Evolutionary conservation across 2,888 invertebrate species (phyloP).

Genomic region (Drosophila dives): DNA sequence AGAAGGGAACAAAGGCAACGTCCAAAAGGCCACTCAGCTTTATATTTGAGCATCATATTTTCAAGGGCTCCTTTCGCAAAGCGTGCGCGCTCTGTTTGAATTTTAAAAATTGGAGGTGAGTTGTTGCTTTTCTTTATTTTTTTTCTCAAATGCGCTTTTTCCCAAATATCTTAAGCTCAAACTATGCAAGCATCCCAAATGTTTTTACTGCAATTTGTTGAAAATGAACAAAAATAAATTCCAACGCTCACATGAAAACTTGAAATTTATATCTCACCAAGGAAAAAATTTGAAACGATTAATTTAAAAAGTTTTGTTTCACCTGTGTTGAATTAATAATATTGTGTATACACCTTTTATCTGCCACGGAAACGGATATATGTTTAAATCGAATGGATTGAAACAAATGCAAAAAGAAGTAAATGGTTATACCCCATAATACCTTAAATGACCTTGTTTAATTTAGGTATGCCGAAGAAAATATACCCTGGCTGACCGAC

Average conservation of each 20-base stretch:
- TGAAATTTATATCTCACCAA: background rate
- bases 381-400: background rate
- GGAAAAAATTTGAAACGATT: background rate
- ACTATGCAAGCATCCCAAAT: conserved; percentile 34
- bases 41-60: conserved; percentile 41
- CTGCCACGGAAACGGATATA: background rate
- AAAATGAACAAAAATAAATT: background rate
- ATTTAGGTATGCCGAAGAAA: background rate
- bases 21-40: conserved; percentile 25
- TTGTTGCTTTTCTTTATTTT: conserved; percentile 12
- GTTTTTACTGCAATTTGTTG: background rate
- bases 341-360: background rate
- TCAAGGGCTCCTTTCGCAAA: conserved; percentile 46
- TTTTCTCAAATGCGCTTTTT: conserved; percentile 13
- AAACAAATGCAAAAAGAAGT: too few relatives aligned
- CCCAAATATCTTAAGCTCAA: conserved; percentile 33
- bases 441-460: background rate
- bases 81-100: conserved; percentile 36
- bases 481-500: background rate
- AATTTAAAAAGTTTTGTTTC: background rate
- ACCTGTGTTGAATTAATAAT: background rate
- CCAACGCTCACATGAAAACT: background rate
- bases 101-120: conserved; percentile 53
- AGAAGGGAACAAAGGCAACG: conserved; percentile 19
- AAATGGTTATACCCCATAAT: background rate